phyloP scores from a whole-genome alignment of 2,113 vertebrate species.

The Macquaria ambigua region DNA sequence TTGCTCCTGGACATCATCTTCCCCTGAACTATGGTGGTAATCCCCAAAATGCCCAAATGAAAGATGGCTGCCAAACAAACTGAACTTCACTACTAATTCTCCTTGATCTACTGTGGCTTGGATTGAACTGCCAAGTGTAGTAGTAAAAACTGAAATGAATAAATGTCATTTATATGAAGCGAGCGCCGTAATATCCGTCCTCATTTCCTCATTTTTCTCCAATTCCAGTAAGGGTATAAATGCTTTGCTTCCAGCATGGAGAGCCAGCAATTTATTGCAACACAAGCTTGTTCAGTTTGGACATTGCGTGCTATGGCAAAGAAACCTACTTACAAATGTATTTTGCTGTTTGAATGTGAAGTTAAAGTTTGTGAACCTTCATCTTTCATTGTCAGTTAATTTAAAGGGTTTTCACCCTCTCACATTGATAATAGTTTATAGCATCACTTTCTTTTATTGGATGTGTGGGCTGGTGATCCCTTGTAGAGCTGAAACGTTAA shows the following conservation, averaged over 20 bases:
- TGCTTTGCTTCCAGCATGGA: constrained; percentile 6
- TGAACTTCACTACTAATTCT: constrained; percentile 3
- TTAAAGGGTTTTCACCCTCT: neutral
- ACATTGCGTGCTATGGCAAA: neutral
- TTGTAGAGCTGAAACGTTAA: too few species aligned
- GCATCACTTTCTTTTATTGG: neutral
- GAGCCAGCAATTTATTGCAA: constrained; percentile 3
- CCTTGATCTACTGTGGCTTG: constrained; percentile 33
- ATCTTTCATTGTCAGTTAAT: neutral
- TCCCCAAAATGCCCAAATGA: constrained; percentile 36
- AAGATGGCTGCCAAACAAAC: constrained; percentile 35
- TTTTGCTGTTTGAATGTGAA: neutral
- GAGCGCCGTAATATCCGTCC: constrained; percentile 20
- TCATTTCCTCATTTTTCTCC: constrained; percentile 41
- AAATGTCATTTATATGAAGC: constrained; percentile 27
- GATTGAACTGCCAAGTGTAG: constrained; percentile 25
- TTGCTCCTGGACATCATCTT: constrained; percentile 39
- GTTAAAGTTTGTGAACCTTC: neutral
- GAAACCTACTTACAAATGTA: neutral
- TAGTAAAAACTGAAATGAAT: constrained; percentile 34
- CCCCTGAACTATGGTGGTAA: constrained; percentile 25
- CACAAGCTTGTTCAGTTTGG: neutral
- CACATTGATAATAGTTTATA: neutral
- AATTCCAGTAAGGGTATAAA: constrained; percentile 31
- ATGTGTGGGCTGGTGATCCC: too few species aligned